Conservation (phyloP, 2,113 vertebrate species). For the Columba livia region DNA sequence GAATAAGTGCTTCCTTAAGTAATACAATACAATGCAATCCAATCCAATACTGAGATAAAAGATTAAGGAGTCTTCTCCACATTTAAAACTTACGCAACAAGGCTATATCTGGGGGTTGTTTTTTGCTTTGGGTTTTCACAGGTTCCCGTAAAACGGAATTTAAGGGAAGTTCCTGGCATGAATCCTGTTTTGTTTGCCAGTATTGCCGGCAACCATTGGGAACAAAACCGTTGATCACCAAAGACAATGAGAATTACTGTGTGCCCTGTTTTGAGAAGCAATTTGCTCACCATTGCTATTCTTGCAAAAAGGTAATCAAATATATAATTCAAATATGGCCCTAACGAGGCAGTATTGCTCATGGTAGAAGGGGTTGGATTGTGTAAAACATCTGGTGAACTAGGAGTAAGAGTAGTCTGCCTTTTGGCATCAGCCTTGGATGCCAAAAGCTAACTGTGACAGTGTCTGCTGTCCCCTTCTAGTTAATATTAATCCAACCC, state of each 20-base stretch:
- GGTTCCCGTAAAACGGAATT: slow-evolving; percentile 85
- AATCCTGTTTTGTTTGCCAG: slow-evolving; percentile 81
- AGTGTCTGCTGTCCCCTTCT: not conserved
- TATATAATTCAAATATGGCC: not conserved
- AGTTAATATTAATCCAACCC: not conserved
- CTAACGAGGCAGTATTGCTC: not conserved
- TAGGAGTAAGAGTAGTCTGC: not conserved
- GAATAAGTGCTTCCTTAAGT: not conserved
- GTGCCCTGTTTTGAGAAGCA: slow-evolving; percentile 80
- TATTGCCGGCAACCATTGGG: slow-evolving; percentile 77
- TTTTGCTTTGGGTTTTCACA: not conserved
- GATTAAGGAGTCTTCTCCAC: not conserved
- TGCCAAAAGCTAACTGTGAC: not conserved
- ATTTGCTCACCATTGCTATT: slow-evolving; percentile 88
- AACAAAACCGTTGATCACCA: slow-evolving; percentile 79
- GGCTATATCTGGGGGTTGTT: not conserved
- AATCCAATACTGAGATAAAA: not conserved
- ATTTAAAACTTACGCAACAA: not conserved
- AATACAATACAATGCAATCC: not conserved
- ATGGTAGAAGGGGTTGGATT: not conserved
- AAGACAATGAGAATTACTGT: slow-evolving; percentile 78
- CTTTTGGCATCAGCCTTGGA: not conserved
- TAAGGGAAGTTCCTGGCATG: slow-evolving; percentile 82
- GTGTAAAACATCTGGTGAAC: not conserved
- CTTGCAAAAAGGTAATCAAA: slow-evolving; percentile 91